A percentile compares a stretch with the other conserved stretches of the same genome.
phyloP scores from a whole-genome alignment of 2,797 vertebrate species.

The Paramormyrops hopkinsi region DNA sequence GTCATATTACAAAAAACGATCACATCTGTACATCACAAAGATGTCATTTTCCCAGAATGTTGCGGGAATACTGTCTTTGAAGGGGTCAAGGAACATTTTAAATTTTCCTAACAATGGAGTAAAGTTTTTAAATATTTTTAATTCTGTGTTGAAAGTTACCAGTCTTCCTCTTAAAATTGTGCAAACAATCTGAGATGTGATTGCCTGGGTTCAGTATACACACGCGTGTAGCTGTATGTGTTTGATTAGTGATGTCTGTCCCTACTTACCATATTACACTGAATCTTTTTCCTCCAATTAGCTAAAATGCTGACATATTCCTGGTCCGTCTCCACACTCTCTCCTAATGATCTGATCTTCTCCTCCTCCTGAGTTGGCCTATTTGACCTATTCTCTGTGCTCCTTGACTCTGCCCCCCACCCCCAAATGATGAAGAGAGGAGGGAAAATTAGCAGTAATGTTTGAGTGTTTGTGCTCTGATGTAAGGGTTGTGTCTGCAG shows the following conservation, averaged over 20 bases:
- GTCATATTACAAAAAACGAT: neutral
- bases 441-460: constrained; percentile 6
- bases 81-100: neutral
- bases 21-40: neutral
- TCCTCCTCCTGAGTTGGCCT: neutral
- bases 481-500: neutral
- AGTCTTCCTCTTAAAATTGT: neutral
- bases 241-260: neutral
- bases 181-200: neutral
- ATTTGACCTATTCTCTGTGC: neutral
- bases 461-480: neutral
- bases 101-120: neutral
- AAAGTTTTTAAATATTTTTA: neutral
- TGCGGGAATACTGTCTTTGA: neutral
- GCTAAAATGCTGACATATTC: neutral
- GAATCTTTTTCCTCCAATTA: neutral
- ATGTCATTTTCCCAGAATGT: neutral
- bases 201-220: neutral
- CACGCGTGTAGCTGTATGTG: neutral
- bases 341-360: neutral
- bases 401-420: neutral
- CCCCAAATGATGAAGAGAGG: neutral
- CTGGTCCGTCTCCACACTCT: neutral
- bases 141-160: neutral
- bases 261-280: neutral